These are phyloP conservation scores for Lissonota sp. DNA, from an alignment of 2,888 invertebrate genomes.

Conservation along the genomic window DNA sequence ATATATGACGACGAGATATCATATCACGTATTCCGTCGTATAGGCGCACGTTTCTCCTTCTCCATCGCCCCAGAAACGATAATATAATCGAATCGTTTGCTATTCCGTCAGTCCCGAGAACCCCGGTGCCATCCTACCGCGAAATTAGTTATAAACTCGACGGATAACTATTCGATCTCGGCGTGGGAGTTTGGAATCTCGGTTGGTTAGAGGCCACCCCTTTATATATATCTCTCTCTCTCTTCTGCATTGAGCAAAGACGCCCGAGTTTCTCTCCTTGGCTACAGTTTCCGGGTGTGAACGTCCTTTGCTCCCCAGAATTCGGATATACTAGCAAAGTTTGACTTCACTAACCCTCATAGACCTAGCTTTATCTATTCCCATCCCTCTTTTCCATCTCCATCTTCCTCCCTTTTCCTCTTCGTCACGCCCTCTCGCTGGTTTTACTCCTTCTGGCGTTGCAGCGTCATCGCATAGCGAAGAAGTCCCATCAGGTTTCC, in stretches of 20 bases:
- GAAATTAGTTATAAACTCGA: conserved; percentile 59
- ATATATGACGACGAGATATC: neutral
- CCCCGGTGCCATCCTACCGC: conserved; percentile 27
- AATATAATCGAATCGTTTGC: conserved; percentile 36
- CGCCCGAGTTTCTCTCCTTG: conserved; percentile 15
- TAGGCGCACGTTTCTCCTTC: neutral
- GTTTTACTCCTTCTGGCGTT: too few species aligned
- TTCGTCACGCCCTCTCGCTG: too few species aligned
- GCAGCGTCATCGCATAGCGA: neutral
- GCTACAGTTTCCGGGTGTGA: conserved; percentile 2
- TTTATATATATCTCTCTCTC: conserved; percentile 20
- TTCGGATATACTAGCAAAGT: too few species aligned
- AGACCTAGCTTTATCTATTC: too few species aligned
- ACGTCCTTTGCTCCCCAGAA: conserved; percentile 2
- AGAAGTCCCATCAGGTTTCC: conserved; percentile 2
- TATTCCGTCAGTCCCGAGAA: conserved; percentile 20
- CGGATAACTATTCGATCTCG: conserved; percentile 51
- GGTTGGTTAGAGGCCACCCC: conserved; percentile 2
- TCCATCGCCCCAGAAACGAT: neutral
- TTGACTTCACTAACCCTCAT: too few species aligned
- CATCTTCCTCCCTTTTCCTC: too few species aligned
- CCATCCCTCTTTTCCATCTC: too few species aligned
- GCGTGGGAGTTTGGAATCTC: conserved; percentile 43
- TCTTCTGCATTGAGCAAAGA: conserved; percentile 23
- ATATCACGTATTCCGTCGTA: conserved; percentile 26